Conservation (phyloP, 2,113 vertebrate genomes). For the Procapra przewalskii region DNA sequence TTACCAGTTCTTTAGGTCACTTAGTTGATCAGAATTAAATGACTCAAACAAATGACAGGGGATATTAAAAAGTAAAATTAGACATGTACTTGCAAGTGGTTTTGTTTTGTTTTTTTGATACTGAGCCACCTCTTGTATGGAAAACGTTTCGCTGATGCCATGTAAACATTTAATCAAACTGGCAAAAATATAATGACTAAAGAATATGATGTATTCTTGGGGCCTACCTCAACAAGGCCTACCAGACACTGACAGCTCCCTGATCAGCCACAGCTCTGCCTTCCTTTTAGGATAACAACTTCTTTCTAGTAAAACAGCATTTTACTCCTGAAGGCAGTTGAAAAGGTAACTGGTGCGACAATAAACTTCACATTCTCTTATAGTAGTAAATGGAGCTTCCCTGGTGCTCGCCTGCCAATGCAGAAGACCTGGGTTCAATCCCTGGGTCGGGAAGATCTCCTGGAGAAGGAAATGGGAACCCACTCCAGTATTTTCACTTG, state of each 20-base stretch:
- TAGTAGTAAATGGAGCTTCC: not conserved
- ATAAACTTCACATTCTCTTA: not conserved
- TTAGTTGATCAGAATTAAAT: slow-evolving; percentile 48
- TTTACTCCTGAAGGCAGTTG: slow-evolving; percentile 3
- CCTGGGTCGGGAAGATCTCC: not conserved
- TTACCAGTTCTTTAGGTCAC: slow-evolving; percentile 41
- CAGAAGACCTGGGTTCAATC: not conserved
- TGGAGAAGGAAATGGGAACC: not conserved
- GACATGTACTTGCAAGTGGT: slow-evolving; percentile 19
- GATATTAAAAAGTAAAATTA: slow-evolving; percentile 48
- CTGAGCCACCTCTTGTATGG: slow-evolving; percentile 8
- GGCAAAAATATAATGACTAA: slow-evolving; percentile 44
- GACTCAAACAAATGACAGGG: slow-evolving; percentile 17
- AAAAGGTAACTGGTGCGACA: not conserved
- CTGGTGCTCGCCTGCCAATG: not conserved
- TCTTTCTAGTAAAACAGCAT: not conserved
- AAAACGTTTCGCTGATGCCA: slow-evolving; percentile 53
- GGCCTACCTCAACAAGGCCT: slow-evolving; percentile 27
- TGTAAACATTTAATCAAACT: slow-evolving; percentile 36
- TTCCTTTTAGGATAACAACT: not conserved
- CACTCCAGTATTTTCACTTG: not conserved
- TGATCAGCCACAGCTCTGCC: not conserved
- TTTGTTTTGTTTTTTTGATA: not conserved
- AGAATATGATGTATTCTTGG: slow-evolving; percentile 40
- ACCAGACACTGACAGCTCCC: slow-evolving; percentile 20